Evolutionary conservation across 2,888 invertebrate genomes (phyloP).

Genomic region (Athalia cordata): DNA sequence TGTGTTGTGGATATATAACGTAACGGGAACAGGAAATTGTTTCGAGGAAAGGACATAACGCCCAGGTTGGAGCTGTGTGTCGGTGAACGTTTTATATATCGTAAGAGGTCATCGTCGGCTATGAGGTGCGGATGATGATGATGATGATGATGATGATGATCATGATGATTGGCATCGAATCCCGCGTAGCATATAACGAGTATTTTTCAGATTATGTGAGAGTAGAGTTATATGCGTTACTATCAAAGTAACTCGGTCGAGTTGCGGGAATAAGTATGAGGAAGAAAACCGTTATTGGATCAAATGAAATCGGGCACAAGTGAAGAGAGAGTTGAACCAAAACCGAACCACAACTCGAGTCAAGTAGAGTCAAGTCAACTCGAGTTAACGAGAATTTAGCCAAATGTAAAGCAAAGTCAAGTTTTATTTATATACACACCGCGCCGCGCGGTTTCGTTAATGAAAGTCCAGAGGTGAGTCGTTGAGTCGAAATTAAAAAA

Average conservation of each 20-base stretch:
- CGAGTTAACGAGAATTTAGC: not conserved
- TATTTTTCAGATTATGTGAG: too few relatives aligned
- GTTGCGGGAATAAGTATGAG: conserved; percentile 7
- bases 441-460: too few relatives aligned
- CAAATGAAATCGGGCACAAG: conserved; percentile 43
- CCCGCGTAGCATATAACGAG: too few relatives aligned
- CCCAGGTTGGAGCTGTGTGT: too few relatives aligned
- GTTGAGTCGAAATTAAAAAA: too few relatives aligned
- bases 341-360: not conserved
- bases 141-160: too few relatives aligned
- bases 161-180: too few relatives aligned
- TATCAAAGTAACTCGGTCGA: conserved; percentile 30
- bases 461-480: too few relatives aligned
- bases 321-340: conserved; percentile 35
- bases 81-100: too few relatives aligned
- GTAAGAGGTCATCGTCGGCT: too few relatives aligned
- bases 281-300: conserved; percentile 44
- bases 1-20: not conserved
- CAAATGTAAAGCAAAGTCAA: too few relatives aligned
- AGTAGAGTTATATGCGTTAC: not conserved
- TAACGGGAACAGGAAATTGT: conserved; percentile 41
- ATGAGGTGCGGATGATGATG: not conserved
- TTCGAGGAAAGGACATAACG: not conserved
- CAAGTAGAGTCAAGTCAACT: not conserved
- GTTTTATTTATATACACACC: not conserved